These are phyloP conservation scores for Ochotona princeps DNA, from an alignment of 2,113 vertebrate genomes.

Conservation along the genomic window DNA sequence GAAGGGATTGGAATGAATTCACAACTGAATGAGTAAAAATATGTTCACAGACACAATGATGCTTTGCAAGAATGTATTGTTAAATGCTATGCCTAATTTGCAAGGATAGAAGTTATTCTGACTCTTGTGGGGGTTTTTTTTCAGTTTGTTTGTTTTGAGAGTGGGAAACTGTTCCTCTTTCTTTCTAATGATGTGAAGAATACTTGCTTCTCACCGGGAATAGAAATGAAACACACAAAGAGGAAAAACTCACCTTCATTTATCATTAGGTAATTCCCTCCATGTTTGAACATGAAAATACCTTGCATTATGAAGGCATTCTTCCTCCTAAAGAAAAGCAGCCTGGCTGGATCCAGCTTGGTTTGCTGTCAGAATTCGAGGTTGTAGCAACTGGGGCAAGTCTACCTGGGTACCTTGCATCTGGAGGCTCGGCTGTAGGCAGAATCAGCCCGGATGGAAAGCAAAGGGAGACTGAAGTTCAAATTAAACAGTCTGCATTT, in stretches of 20 bases:
- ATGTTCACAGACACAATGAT: accelerated
- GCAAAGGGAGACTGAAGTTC: neutral
- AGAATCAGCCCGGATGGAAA: neutral
- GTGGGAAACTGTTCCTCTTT: neutral
- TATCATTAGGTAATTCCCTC: neutral
- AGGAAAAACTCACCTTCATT: neutral
- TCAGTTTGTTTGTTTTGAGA: neutral
- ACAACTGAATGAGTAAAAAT: too few relatives aligned
- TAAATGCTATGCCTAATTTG: neutral
- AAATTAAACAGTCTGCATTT: neutral
- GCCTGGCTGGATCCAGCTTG: too few relatives aligned
- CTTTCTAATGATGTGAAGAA: neutral
- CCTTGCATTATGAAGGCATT: accelerated
- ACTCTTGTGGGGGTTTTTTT: neutral
- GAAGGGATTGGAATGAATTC: neutral
- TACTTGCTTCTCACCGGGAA: neutral
- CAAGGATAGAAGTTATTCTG: neutral
- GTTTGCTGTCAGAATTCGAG: neutral
- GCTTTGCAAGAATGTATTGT: accelerated
- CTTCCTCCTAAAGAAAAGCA: neutral
- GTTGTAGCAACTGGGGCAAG: neutral
- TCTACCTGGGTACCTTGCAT: too few relatives aligned
- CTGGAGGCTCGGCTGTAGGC: neutral
- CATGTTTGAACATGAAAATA: neutral
- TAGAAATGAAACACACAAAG: neutral